Base-by-base conservation (phyloP, 1,140 invertebrate species). In the Anthonomus grandis region DNA sequence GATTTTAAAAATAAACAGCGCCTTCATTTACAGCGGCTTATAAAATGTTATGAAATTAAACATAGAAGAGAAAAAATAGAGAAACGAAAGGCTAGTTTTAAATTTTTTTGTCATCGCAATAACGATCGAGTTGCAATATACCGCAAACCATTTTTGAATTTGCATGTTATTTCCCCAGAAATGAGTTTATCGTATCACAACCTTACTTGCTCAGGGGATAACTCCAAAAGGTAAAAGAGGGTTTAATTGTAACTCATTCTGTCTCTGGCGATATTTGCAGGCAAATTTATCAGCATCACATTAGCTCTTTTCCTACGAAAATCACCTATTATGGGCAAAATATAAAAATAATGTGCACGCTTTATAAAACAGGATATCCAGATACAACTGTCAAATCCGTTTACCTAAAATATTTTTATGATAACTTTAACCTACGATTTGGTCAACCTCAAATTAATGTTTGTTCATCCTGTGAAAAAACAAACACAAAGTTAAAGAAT, bases 61-160 rank as follows among this genome's bases (percentile, higher is more conserved):
- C 37, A 15, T 15, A 39, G 37, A 13, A 39, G 37, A 39, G 37
- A 15, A 6, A 9, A 39, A 13, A 5, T 39, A 5, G 37, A 39
- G 37, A 39, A 39, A 39, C 37, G 37, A n/a, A 39, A 39, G 37
- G 37, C 37, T 39, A 39, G 37, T 39, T 39, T 39, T 15, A 39
- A 39, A 6, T 39, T 39, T 39, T 31, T 31, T 31, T 31, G 27
- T n/a, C 27, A 8, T 31, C 27, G 27, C 27, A n/a, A n/a, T n/a
- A 31, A 31, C 6, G 27, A 31, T 31, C 27, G 27, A 31, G 6
- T 31, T n/a, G n/a, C n/a, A 31, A n/a, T 31, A 31, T 31, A n/a
- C n/a, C 27, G 27, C 6, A 31, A n/a, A 31, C 6, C 27, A 31
- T 31, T 31, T 31, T 31, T 31, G 27, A 31, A 31, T 31, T 31